Conservation (phyloP, 1,140 invertebrate genomes). For the Drosophila paulistorum region DNA sequence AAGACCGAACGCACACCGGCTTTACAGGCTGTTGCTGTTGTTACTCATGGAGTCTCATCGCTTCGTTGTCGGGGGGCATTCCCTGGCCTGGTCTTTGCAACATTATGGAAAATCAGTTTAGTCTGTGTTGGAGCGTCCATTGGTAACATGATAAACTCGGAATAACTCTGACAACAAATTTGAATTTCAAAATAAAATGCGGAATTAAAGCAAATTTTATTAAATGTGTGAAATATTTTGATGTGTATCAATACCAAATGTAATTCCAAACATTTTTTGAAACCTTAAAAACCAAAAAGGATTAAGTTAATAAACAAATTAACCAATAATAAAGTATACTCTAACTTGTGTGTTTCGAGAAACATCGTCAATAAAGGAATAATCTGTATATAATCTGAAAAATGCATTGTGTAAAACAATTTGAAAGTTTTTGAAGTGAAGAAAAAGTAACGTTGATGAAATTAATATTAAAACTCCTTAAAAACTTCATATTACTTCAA, state of each 20-base stretch:
- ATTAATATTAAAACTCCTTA: not conserved
- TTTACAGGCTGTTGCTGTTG: constrained; percentile 76
- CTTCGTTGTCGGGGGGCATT: constrained; percentile 73
- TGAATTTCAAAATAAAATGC: not conserved
- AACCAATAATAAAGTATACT: not conserved
- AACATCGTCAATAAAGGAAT: not conserved
- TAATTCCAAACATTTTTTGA: too few relatives aligned
- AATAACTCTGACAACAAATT: not conserved
- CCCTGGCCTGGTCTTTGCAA: constrained; percentile 60
- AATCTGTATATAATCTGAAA: too few relatives aligned
- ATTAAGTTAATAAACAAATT: not conserved
- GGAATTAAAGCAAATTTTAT: not conserved
- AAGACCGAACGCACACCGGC: constrained; percentile 70
- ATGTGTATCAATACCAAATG: too few relatives aligned
- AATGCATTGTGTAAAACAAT: too few relatives aligned
- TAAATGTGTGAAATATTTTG: constrained; percentile 10
- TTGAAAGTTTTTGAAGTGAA: too few relatives aligned
- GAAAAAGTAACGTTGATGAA: not conserved
- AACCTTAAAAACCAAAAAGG: not conserved
- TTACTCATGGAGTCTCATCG: constrained; percentile 41
- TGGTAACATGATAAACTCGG: constrained; percentile 53
- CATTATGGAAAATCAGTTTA: constrained; percentile 81
- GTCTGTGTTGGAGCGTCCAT: constrained; percentile 70
- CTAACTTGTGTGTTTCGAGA: not conserved
- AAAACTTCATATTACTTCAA: not conserved